phyloP scores from a whole-genome alignment of 2,113 vertebrate genomes.

The Mohoua ochrocephala region DNA sequence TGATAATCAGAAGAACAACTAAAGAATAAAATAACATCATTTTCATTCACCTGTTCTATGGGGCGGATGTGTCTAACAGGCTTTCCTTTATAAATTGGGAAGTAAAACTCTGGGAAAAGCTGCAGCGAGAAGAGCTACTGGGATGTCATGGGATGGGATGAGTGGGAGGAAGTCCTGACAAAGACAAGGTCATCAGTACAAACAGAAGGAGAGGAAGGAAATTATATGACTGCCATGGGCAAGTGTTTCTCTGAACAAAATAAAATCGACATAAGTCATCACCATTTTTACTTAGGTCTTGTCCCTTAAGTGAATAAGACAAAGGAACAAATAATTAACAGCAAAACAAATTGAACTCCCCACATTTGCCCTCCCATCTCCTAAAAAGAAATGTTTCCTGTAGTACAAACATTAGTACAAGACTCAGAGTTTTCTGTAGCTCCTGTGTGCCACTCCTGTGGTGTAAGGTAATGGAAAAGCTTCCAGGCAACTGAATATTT shows the following conservation, averaged over 20 bases:
- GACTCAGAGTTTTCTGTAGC: not conserved
- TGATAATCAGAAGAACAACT: not conserved
- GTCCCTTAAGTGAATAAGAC: not conserved
- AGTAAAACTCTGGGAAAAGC: not conserved
- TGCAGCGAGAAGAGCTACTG: not conserved
- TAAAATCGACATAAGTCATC: not conserved
- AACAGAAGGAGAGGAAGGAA: constrained; percentile 17
- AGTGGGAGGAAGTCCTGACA: not conserved
- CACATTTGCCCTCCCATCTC: accelerated
- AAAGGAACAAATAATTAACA: not conserved
- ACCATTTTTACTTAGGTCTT: not conserved
- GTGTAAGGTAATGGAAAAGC: not conserved
- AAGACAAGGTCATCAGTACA: not conserved
- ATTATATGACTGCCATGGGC: not conserved
- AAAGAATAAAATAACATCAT: not conserved
- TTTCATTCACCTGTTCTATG: not conserved
- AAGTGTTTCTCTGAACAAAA: constrained; percentile 48
- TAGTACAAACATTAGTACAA: not conserved
- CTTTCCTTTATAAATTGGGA: not conserved
- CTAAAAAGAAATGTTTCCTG: not conserved
- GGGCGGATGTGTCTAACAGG: not conserved
- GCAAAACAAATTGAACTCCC: not conserved
- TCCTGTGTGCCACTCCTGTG: not conserved
- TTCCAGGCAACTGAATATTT: not conserved
- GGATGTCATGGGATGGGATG: not conserved